Evolutionary conservation across 2,797 vertebrate genomes (phyloP).

Genomic region (Nasua narica): DNA sequence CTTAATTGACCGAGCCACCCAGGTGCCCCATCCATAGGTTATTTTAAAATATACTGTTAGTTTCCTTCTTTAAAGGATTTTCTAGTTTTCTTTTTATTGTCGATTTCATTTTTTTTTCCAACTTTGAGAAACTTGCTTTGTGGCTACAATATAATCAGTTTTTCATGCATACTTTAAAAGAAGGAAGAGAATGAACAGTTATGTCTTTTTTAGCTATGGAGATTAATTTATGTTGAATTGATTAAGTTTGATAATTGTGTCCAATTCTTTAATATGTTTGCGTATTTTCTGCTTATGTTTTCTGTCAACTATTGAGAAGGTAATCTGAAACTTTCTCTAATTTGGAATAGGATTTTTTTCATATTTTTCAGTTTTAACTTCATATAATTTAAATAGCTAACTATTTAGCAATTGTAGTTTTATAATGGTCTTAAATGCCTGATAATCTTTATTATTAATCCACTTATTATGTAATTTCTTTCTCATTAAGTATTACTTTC

Average conservation of each 20-base stretch:
- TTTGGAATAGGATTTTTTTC: neutral
- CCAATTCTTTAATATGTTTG: neutral
- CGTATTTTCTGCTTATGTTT: neutral
- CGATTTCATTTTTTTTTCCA: neutral
- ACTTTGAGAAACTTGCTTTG: neutral
- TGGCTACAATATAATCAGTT: neutral
- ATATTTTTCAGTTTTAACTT: neutral
- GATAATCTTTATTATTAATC: neutral
- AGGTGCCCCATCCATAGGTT: neutral
- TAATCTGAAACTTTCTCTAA: neutral
- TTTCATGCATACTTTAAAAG: neutral
- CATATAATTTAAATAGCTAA: neutral
- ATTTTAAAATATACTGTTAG: neutral
- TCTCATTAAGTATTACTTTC: neutral
- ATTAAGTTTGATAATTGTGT: neutral
- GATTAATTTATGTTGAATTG: neutral
- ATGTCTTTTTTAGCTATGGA: neutral
- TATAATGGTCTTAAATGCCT: neutral
- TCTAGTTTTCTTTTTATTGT: neutral
- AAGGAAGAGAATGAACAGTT: neutral
- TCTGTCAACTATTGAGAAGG: neutral
- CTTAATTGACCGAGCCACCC: neutral
- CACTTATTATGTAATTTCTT: neutral
- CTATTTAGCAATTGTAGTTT: neutral
- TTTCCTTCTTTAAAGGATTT: neutral